phyloP scores from a whole-genome alignment of 35 echinoderm and acorn worm species.

The Ptychodera flava region DNA sequence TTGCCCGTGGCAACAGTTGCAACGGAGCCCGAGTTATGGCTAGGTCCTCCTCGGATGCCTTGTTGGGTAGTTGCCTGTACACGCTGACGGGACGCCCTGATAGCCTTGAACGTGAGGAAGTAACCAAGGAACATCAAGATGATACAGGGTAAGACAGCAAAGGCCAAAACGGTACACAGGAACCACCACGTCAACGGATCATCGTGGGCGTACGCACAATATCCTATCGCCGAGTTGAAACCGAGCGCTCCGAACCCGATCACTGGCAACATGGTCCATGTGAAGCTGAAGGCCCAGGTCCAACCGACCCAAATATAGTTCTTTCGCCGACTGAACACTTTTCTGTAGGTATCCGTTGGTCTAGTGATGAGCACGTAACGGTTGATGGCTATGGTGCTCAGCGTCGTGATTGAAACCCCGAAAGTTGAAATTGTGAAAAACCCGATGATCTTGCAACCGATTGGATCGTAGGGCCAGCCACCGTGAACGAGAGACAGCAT shows the following conservation, averaged over 20 bases:
- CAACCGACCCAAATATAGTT: background rate
- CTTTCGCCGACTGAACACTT: conserved; percentile 35
- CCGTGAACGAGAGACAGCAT: conserved; percentile 41
- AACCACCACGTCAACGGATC: conserved; percentile 51
- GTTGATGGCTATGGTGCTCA: conserved; percentile 50
- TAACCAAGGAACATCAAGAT: conserved; percentile 53
- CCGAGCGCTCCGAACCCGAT: conserved; percentile 40
- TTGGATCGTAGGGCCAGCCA: conserved; percentile 39
- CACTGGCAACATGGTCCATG: conserved; percentile 44
- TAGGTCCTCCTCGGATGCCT: background rate
- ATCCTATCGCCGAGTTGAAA: conserved; percentile 39
- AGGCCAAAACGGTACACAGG: conserved; percentile 41
- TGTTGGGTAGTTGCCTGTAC: conserved; percentile 22
- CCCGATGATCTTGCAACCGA: conserved; percentile 46
- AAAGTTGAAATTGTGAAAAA: conserved; percentile 61
- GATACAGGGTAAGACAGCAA: conserved; percentile 41
- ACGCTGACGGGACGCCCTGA: conserved; percentile 42
- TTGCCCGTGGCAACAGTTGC: background rate
- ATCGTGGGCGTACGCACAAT: conserved; percentile 59
- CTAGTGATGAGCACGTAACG: conserved; percentile 63
- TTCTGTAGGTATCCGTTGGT: conserved; percentile 42
- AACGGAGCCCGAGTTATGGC: background rate
- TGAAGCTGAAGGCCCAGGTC: conserved; percentile 16
- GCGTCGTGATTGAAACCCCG: conserved; percentile 47
- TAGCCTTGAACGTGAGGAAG: conserved; percentile 51